Base-by-base conservation (phyloP, 2,113 vertebrate species). In the Malurus elegans region DNA sequence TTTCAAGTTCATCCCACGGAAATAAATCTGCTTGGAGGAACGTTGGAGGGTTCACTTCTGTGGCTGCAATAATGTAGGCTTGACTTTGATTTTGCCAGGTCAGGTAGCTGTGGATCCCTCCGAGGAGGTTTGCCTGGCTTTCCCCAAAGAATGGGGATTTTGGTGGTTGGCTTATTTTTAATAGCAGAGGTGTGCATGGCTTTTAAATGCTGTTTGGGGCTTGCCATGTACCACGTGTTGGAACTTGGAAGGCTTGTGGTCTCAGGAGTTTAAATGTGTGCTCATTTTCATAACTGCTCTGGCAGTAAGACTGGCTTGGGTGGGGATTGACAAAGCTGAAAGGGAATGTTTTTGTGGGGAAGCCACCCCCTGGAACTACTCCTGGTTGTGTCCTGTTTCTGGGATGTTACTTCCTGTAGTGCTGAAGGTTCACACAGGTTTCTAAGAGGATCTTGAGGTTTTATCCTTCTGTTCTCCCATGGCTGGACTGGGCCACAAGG, bases 231-330 rank as follows among this genome's bases (percentile, higher is more conserved):
- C 21, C 28, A 13, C 1, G 3, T 19, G 73, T 57, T 67, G 45
- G 21, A 44, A 26, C 92, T 53, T 53, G 11, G 57, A 67, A 60
- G 1, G 10, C 53, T 53, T 45, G 45, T 1, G 4, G 38, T 36
- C 31, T 25, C 0, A 0, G 24, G 31, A 67, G 42, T 53, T 76
- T 2, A 61, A 69, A 29, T 32, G 17, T 0, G 1, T 8, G 47
- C 71, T 86, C 7, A 1, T 82, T 85, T 88, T 69, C 79, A 6
- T 67, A 82, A 71, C 24, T 82, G 87, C 65, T 13, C 40, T 25
- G 36, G 84, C 36, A 74, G 92, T 32, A 47, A 28, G 51, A 44
- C 47, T 71, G 80, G 81, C 51, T 75, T 85, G 85, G 65, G 32
- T 78, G 56, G 62, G 79, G 36, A 50, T 40, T 76, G 51, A 73